A percentile compares a stretch with the other conserved stretches of the same genome.
These are phyloP conservation scores for Polietes domitor DNA, from an alignment of 2,888 invertebrate species.

Conservation along the genomic window DNA sequence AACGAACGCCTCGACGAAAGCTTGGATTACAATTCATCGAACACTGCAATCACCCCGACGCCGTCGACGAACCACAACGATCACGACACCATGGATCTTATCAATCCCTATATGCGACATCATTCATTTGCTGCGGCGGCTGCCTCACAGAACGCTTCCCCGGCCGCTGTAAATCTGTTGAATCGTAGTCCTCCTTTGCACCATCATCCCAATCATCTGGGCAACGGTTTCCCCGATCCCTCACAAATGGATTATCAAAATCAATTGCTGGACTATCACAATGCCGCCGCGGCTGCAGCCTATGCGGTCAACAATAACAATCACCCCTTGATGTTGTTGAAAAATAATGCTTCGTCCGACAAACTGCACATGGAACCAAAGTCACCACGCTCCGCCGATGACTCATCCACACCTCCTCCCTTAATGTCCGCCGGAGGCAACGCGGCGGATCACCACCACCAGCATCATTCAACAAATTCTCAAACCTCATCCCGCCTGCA, in stretches of 20 bases:
- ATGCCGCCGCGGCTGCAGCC: slow-evolving; percentile 76
- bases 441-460: slow-evolving; percentile 40
- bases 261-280: slow-evolving; percentile 76
- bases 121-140: slow-evolving; percentile 74
- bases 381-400: slow-evolving; percentile 74
- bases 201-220: slow-evolving; percentile 65
- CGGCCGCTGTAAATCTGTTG: slow-evolving; percentile 70
- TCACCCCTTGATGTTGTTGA: slow-evolving; percentile 76
- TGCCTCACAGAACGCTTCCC: slow-evolving; percentile 70
- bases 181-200: slow-evolving; percentile 73
- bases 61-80: slow-evolving; percentile 61
- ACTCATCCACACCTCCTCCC: slow-evolving; percentile 77
- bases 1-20: slow-evolving; percentile 67
- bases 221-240: slow-evolving; percentile 67
- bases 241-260: slow-evolving; percentile 75
- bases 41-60: background rate
- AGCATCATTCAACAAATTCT: slow-evolving; percentile 68
- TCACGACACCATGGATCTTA: slow-evolving; percentile 77
- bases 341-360: slow-evolving; percentile 65
- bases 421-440: slow-evolving; percentile 66
- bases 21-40: slow-evolving; percentile 61
- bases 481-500: slow-evolving; percentile 77
- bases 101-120: slow-evolving; percentile 80
- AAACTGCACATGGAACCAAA: slow-evolving; percentile 66
- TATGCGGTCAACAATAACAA: slow-evolving; percentile 76